A percentile compares a stretch with the other conserved stretches of the same genome.
Conservation (phyloP, 30 jellyfish, hydroid and myxozoan genomes). For the Calvadosia cruxmelitensis region DNA sequence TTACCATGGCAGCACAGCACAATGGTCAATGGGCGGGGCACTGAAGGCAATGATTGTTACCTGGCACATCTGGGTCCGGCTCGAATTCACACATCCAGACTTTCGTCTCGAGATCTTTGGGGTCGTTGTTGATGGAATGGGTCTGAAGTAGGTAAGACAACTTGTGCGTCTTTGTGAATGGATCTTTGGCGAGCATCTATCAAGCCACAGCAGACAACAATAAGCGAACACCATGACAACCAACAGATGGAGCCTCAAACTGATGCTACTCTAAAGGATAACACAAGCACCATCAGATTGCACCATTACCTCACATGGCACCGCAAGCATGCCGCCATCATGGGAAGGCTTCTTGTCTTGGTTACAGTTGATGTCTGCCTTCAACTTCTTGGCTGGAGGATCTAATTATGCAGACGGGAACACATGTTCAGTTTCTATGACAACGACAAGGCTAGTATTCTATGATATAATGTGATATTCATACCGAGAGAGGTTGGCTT, state of each 20-base stretch:
- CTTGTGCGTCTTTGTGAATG: not conserved
- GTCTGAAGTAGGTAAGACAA: conserved; percentile 68
- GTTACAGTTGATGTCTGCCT: no score
- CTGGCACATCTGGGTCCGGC: conserved; percentile 71
- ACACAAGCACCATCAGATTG: no score
- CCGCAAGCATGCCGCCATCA: not conserved
- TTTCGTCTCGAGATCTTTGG: conserved; percentile 87
- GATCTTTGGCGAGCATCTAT: conserved; percentile 1
- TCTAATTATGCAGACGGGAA: no score
- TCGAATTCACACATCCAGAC: conserved; percentile 99
- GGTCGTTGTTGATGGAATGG: conserved; percentile 78
- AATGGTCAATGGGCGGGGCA: not conserved
- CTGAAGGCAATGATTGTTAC: conserved; percentile 6
- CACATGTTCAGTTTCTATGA: no score
- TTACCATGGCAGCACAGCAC: not conserved
- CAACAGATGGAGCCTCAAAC: not conserved
- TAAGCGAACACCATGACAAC: not conserved
- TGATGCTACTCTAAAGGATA: no score
- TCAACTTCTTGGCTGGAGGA: no score
- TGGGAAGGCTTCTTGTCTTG: no score
- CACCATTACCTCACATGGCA: no score
- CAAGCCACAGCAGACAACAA: not conserved
- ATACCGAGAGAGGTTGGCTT: no score
- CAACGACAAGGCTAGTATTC: no score
- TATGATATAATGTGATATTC: no score